Evolutionary conservation across 2,113 vertebrate species (phyloP).

Genomic region (Crotalus viridis): DNA sequence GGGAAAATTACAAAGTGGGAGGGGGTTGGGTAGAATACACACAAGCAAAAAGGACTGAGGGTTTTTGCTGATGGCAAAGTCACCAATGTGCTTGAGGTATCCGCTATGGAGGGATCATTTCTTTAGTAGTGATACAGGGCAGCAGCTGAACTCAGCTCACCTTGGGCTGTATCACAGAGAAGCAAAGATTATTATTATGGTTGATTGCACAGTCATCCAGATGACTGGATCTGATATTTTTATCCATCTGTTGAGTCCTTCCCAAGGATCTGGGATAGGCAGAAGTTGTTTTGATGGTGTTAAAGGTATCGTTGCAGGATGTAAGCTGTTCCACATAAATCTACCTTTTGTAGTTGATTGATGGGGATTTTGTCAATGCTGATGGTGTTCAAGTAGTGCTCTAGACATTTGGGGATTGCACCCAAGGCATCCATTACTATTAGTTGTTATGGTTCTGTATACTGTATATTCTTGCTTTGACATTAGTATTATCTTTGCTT

Average conservation of each 20-base stretch:
- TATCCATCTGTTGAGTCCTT: not conserved
- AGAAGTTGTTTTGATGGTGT: not conserved
- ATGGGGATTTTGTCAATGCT: not conserved
- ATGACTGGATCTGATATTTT: not conserved
- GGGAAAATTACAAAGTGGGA: rapidly evolving
- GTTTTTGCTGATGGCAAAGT: not conserved
- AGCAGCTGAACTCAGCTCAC: not conserved
- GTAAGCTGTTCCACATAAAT: not conserved
- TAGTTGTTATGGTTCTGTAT: not conserved
- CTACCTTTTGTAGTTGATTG: not conserved
- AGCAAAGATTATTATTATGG: not conserved
- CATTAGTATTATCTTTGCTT: not conserved
- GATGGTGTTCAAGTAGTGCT: not conserved
- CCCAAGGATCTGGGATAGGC: not conserved
- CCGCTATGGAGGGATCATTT: not conserved
- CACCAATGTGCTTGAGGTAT: not conserved
- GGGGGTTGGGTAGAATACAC: not conserved
- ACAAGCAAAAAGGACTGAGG: not conserved
- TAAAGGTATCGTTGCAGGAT: not conserved
- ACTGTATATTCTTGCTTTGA: too few relatives aligned
- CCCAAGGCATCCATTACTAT: not conserved
- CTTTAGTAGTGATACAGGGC: not conserved
- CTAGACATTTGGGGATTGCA: not conserved
- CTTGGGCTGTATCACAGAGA: not conserved
- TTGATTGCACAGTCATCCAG: not conserved